A percentile compares a stretch with the other conserved stretches of the same genome.
Conservation (phyloP, 2,113 vertebrate genomes). For the Polyodon spathula region DNA sequence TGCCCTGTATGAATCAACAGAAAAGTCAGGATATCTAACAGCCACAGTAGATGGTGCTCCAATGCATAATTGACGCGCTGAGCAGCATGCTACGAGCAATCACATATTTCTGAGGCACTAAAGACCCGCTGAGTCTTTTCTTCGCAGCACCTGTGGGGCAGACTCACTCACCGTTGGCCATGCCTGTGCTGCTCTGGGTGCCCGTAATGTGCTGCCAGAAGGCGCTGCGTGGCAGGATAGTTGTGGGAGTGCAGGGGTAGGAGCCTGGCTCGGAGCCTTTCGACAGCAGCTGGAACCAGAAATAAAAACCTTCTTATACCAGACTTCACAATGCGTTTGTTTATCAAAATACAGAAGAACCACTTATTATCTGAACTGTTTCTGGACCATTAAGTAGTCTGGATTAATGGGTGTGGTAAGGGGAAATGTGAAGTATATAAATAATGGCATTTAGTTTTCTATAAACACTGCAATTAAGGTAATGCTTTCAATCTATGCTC, state of each 20-base stretch:
- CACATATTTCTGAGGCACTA: neutral
- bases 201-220: slow-evolving; percentile 96
- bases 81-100: too few relatives aligned
- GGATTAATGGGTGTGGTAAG: neutral
- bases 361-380: too few relatives aligned
- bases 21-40: too few relatives aligned
- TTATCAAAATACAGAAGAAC: neutral
- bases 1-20: neutral
- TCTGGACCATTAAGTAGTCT: too few relatives aligned
- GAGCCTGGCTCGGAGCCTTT: slow-evolving; percentile 74
- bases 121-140: neutral
- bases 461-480: neutral
- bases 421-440: neutral
- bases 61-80: too few relatives aligned
- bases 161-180: slow-evolving; percentile 56
- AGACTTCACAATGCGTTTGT: neutral
- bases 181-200: slow-evolving; percentile 65
- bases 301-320: neutral
- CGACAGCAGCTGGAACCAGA: slow-evolving; percentile 61
- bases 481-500: too few relatives aligned
- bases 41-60: too few relatives aligned
- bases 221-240: slow-evolving; percentile 85
- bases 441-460: neutral
- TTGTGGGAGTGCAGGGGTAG: slow-evolving; percentile 81
- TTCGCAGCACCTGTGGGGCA: neutral